Evolutionary conservation across 2,113 vertebrate species (phyloP).

Genomic region (Columba livia): DNA sequence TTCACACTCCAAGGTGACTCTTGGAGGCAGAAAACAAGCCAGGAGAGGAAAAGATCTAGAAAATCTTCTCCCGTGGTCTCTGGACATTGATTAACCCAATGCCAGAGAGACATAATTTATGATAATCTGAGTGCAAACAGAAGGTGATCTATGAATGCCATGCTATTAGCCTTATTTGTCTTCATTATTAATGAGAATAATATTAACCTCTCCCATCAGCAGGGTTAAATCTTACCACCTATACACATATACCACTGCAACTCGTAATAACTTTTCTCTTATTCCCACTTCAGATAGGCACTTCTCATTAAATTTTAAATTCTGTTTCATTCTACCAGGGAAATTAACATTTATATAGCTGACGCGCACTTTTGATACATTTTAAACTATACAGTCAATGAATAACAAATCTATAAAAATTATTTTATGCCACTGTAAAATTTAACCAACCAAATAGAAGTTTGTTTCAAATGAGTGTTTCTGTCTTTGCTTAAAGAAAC

Average conservation of each 20-base stretch:
- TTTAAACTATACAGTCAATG: background rate
- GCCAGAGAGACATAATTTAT: slow-evolving; percentile 7
- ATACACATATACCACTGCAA: background rate
- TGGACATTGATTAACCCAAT: background rate
- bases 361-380: background rate
- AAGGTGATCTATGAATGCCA: background rate
- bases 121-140: background rate
- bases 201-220: background rate
- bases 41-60: background rate
- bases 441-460: background rate
- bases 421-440: background rate
- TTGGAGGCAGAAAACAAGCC: background rate
- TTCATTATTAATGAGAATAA: background rate
- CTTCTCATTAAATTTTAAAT: slow-evolving; percentile 2
- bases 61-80: background rate
- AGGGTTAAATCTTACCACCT: slow-evolving; percentile 10
- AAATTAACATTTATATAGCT: background rate
- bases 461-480: background rate
- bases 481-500: background rate
- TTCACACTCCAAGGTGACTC: background rate
- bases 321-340: background rate
- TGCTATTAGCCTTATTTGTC: background rate
- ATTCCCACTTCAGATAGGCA: background rate
- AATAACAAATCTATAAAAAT: background rate
- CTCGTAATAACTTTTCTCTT: background rate